Base-by-base conservation (phyloP, 1,140 invertebrate genomes). In the Ips typographus region DNA sequence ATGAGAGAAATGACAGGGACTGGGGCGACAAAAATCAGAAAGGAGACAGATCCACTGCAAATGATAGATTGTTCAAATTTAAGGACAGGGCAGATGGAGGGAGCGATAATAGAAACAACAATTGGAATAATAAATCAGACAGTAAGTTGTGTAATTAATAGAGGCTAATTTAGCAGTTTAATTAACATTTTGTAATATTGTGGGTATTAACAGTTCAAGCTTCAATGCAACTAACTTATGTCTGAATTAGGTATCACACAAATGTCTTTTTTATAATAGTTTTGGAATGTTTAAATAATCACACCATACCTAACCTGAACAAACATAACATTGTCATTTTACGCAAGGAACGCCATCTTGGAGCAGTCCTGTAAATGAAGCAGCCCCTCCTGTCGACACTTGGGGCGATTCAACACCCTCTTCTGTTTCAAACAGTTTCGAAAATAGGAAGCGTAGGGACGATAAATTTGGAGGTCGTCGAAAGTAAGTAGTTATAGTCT, bases 91-190 rank as follows among this genome's bases (percentile, higher is more conserved):
- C 22, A 8, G 56, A 40, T 8, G 60, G 38, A 40, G 51, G 56
- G 41, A 56, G 42, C 52, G 67, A 72, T 37, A 59, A 61, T 43
- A 63, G 49, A n/a, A 62, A 62, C 41, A 69, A 64, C 42, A 68
- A 62, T 42, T 62, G 63, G 64, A 71, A 71, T 44, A 62, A 62
- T 56, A 61, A 55, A 22, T 22, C 22, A 49, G 58, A 71, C 36
- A 44, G 62, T 65, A 42, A 59, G 62, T 52, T 22, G 22, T 22
- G 22, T 22, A 22, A 22, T 22, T 22, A 22, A 22, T 22, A 22
- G 22, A 22, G 22, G 22, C 22, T 22, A 22, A 22, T 22, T 22
- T 22, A 22, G 22, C 22, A 22, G 22, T 22, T 22, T 22, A 22
- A 22, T 22, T 22, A 22, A 22, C 22, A 22, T 22, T 22, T 22